Conservation (phyloP, 2,888 invertebrate species). For the Rhaphigaster nebulosa region DNA sequence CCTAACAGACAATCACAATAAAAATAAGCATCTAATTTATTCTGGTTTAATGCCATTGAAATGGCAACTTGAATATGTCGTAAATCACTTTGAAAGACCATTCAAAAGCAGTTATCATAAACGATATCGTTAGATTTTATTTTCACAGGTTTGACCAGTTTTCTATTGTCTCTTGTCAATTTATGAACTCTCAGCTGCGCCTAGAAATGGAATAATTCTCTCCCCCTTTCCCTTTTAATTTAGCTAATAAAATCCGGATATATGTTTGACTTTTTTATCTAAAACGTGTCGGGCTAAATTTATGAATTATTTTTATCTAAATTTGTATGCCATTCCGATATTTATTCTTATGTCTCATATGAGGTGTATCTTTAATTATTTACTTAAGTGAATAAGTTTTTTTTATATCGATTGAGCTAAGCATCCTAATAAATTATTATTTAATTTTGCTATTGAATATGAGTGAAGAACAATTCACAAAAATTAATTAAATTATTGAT, state of each 20-base stretch:
- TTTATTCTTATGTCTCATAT: too few species aligned
- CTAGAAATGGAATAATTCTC: not conserved
- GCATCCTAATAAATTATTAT: too few species aligned
- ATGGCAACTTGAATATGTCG: not conserved
- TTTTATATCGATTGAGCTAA: too few species aligned
- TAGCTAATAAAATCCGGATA: not conserved
- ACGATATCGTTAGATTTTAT: not conserved
- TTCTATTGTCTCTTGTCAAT: not conserved
- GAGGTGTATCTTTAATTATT: too few species aligned
- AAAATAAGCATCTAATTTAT: not conserved
- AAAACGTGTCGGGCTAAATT: too few species aligned
- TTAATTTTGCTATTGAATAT: too few species aligned
- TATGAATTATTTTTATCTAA: too few species aligned
- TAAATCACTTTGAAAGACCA: not conserved
- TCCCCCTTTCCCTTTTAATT: not conserved
- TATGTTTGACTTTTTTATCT: too few species aligned
- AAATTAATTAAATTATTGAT: too few species aligned
- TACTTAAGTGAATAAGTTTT: too few species aligned
- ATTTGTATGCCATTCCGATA: too few species aligned
- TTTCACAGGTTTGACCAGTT: not conserved
- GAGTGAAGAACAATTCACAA: too few species aligned
- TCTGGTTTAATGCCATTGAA: not conserved
- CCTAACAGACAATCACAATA: not conserved
- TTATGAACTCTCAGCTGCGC: not conserved
- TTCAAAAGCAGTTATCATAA: not conserved